Evolutionary conservation across 2,113 vertebrate species (phyloP).

Genomic region (Neolamprologus falcicula): DNA sequence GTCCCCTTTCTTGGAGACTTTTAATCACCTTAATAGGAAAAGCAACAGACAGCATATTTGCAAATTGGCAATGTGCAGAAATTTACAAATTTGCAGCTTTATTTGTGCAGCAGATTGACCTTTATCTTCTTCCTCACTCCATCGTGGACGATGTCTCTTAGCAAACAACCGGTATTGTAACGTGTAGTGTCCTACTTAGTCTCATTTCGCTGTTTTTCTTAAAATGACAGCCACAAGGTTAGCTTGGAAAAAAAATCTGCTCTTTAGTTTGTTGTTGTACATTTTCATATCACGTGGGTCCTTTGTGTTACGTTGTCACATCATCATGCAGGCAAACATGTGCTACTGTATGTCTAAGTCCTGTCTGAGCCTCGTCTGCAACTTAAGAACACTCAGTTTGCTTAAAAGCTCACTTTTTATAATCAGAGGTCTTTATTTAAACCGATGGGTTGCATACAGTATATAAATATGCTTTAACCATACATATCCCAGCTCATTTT

Average conservation of each 20-base stretch:
- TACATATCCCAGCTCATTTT: conserved; percentile 51
- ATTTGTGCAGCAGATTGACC: not conserved
- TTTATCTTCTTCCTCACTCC: not conserved
- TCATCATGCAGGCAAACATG: conserved; percentile 44
- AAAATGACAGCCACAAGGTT: not conserved
- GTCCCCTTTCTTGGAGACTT: not conserved
- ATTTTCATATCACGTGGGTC: conserved; percentile 32
- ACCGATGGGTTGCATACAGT: conserved; percentile 57
- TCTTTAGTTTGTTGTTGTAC: conserved; percentile 26
- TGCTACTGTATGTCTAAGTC: conserved; percentile 62
- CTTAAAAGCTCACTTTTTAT: not conserved
- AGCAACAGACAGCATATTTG: not conserved
- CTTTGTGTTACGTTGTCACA: not conserved
- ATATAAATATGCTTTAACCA: conserved; percentile 28
- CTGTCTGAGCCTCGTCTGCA: conserved; percentile 35
- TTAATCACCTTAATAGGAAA: not conserved
- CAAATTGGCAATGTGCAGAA: not conserved
- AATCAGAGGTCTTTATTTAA: not conserved
- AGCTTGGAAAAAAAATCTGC: not conserved
- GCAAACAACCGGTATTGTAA: not conserved
- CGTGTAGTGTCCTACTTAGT: not conserved
- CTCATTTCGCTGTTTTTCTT: rapidly evolving
- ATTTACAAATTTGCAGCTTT: not conserved
- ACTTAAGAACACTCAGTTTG: not conserved
- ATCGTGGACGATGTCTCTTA: not conserved